Evolutionary conservation across 2,113 vertebrate species (phyloP).

Genomic region (Clarias gariepinus): DNA sequence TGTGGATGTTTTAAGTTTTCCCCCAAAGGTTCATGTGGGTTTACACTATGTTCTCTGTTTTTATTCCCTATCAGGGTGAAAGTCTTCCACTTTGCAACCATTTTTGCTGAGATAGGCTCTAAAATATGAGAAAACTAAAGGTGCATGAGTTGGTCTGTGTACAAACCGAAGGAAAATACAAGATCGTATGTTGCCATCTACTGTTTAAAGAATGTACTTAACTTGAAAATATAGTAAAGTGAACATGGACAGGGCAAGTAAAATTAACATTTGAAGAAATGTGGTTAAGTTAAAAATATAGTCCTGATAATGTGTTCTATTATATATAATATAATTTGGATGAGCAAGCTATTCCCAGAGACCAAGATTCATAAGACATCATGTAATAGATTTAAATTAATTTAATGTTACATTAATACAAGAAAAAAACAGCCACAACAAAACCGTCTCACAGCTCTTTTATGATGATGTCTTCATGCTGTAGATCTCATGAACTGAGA

Average conservation of each 20-base stretch:
- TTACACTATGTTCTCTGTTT: not conserved
- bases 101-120: not conserved
- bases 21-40: not conserved
- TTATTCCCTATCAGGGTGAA: not conserved
- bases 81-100: not conserved
- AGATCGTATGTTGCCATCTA: constrained; percentile 33
- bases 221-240: not conserved
- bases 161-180: not conserved
- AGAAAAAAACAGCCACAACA: not conserved
- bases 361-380: not conserved
- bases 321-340: not conserved
- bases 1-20: not conserved
- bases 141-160: not conserved
- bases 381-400: not conserved
- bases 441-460: not conserved
- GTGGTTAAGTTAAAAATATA: not conserved
- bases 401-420: not conserved
- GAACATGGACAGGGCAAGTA: not conserved
- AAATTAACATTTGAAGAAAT: not conserved
- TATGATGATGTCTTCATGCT: not conserved
- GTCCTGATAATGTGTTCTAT: not conserved
- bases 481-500: not conserved
- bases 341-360: not conserved
- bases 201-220: constrained; percentile 22
- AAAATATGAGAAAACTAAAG: not conserved